Evolutionary conservation across 64 coral and sea anemone genomes (phyloP), one percentile per base, ranked within the genome.

Genomic region (Dendronephthya gigantea): DNA sequence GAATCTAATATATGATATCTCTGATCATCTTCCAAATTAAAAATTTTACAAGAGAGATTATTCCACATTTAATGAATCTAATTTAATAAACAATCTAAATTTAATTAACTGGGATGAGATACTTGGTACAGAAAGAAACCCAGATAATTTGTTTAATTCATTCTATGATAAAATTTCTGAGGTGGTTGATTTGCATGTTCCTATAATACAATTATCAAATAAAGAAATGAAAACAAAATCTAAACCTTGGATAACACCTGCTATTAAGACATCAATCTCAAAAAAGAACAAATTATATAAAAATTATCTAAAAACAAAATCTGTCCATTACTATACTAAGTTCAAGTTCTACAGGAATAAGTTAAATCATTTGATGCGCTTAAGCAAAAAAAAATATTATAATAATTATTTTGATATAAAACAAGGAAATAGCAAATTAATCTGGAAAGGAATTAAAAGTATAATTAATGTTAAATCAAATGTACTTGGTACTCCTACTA

Each of bases 311-410:
- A 84, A 49, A 84, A 84, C 83, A 84, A 84, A 84, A 49, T 85
- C 48, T 15, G 25, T 51, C 23, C 36, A 51, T 48, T 85, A 85
- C 49, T 49, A 51, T 55, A 52, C 35, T 49, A 85, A 28, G 52
- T 85, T 85, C 35, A 85, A 51, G 49, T 85, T 55, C 23, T 85
- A 85, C 55, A 48, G 83, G 55, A 85, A 85, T 85, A 85, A 56
- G 35, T 32, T 85, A 50, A 85, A 85, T 56, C 83, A 56, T 25
- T 34, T 85, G 23, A 16, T 55, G 9, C 4, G 35, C 50, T 31
- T 34, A 52, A 51, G 48, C 23, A 85, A 85, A 85, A 50, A n/a
- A 48, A 22, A 85, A 85, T 50, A 85, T 85, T 85, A 85, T 6
- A 49, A 49, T 85, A 51, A 5, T 85, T n/a, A n/a, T n/a, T 85